Conservation (phyloP, 1,140 invertebrate genomes). For the Zaprionus nigranus region DNA sequence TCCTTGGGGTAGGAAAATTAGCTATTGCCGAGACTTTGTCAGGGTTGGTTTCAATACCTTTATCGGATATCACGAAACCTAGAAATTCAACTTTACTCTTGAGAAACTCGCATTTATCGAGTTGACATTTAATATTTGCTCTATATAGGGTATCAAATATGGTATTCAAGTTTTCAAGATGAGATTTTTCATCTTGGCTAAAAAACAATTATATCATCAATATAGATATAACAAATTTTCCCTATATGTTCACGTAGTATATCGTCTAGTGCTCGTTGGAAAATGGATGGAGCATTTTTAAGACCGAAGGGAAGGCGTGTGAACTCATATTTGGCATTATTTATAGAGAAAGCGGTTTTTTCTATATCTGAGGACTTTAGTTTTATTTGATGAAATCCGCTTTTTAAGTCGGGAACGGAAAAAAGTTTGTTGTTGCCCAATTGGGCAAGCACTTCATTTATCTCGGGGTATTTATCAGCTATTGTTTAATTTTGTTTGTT, state of each 20-base stretch:
- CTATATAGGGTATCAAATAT: not conserved
- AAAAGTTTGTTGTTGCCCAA: conserved; percentile 58
- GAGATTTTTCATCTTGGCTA: conserved; percentile 1
- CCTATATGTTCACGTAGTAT: too few species aligned
- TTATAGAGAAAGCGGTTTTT: too few species aligned
- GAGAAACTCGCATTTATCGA: conserved; percentile 30
- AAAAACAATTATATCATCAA: conserved; percentile 6
- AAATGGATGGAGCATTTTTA: too few species aligned
- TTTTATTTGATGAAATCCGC: too few species aligned
- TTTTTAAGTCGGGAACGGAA: conserved; percentile 71
- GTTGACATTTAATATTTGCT: conserved; percentile 7
- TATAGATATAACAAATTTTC: not conserved
- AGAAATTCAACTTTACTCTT: conserved; percentile 48
- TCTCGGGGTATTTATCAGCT: too few species aligned
- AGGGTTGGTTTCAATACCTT: conserved; percentile 54
- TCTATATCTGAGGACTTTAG: too few species aligned
- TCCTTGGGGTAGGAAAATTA: conserved; percentile 60
- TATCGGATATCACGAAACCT: not conserved
- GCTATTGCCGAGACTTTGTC: conserved; percentile 49
- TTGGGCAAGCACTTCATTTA: not conserved
- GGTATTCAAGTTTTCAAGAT: not conserved
- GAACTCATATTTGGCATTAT: too few species aligned
- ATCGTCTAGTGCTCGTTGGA: not conserved
- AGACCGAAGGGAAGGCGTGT: too few species aligned
- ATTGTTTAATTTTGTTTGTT: too few species aligned